phyloP scores from a whole-genome alignment of 2,888 invertebrate genomes.

The Caenorhabditis afra region DNA sequence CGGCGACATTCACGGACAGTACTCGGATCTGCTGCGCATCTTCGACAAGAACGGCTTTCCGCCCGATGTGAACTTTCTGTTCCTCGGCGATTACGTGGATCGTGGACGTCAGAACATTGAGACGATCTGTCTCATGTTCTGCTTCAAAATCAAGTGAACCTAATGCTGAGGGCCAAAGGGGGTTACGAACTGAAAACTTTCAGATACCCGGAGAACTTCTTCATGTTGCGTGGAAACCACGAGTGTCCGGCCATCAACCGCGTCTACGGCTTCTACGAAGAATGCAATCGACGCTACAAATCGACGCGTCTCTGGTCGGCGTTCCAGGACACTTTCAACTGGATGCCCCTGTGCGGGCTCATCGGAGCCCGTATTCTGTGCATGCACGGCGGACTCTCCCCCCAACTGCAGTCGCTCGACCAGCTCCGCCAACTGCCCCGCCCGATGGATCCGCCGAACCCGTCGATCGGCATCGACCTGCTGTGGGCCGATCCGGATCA shows the following conservation, averaged over 20 bases:
- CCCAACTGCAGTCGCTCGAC: constrained; percentile 52
- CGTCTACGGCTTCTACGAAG: constrained; percentile 65
- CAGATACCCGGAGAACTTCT: constrained; percentile 64
- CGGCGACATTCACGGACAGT: constrained; percentile 77
- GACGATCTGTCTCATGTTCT: constrained; percentile 60
- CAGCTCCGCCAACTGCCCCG: constrained; percentile 65
- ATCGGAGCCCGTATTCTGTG: constrained; percentile 65
- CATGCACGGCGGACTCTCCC: constrained; percentile 68
- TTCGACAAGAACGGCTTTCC: constrained; percentile 73
- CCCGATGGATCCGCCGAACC: constrained; percentile 57
- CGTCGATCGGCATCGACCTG: constrained; percentile 60
- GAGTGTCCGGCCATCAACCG: constrained; percentile 55
- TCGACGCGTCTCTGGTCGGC: constrained; percentile 40
- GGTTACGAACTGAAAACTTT: constrained; percentile 1
- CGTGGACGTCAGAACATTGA: constrained; percentile 59
- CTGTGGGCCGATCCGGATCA: constrained; percentile 69
- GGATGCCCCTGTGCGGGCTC: constrained; percentile 64
- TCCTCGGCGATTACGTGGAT: constrained; percentile 71
- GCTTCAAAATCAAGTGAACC: constrained; percentile 53
- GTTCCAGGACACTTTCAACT: constrained; percentile 65
- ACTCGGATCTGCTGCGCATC: constrained; percentile 73
- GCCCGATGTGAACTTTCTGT: constrained; percentile 68
- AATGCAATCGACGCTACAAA: constrained; percentile 62
- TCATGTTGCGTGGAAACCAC: constrained; percentile 72
- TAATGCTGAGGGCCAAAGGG: too few species aligned